Evolutionary conservation across 2,888 invertebrate species (phyloP).

Genomic region (Thymelicus sylvestris): DNA sequence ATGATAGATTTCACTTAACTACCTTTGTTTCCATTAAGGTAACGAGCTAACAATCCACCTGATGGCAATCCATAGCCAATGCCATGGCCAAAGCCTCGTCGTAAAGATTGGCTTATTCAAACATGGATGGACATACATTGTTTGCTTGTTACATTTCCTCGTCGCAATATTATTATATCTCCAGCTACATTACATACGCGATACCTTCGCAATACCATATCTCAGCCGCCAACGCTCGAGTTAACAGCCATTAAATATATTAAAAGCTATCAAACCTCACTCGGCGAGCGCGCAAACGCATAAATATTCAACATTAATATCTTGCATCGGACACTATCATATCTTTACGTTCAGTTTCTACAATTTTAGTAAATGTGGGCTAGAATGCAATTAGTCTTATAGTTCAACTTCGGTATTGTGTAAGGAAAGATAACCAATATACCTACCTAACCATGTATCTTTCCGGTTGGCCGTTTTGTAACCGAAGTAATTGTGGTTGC

Average conservation of each 20-base stretch:
- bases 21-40: too few relatives aligned
- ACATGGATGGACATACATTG: too few relatives aligned
- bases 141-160: too few relatives aligned
- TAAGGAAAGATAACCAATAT: slow-evolving; percentile 13
- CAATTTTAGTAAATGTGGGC: slow-evolving; percentile 32
- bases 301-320: slow-evolving; percentile 38
- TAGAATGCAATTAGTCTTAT: slow-evolving; percentile 35
- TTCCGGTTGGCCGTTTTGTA: slow-evolving; percentile 23
- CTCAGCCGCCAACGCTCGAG: slow-evolving; percentile 24
- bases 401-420: slow-evolving; percentile 29
- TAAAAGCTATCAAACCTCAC: slow-evolving; percentile 34
- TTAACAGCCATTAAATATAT: slow-evolving; percentile 32
- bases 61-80: too few relatives aligned
- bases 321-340: slow-evolving; percentile 33
- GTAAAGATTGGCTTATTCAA: too few relatives aligned
- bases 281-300: slow-evolving; percentile 23
- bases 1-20: too few relatives aligned
- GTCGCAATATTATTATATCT: neutral
- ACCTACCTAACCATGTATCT: slow-evolving; percentile 24
- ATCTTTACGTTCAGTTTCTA: slow-evolving; percentile 31
- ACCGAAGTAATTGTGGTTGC: neutral
- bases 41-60: too few relatives aligned
- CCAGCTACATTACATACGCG: neutral
- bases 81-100: too few relatives aligned
- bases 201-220: slow-evolving; percentile 15